These are phyloP conservation scores for Hipposideros larvatus DNA, from an alignment of 2,797 vertebrate genomes.

Conservation along the genomic window DNA sequence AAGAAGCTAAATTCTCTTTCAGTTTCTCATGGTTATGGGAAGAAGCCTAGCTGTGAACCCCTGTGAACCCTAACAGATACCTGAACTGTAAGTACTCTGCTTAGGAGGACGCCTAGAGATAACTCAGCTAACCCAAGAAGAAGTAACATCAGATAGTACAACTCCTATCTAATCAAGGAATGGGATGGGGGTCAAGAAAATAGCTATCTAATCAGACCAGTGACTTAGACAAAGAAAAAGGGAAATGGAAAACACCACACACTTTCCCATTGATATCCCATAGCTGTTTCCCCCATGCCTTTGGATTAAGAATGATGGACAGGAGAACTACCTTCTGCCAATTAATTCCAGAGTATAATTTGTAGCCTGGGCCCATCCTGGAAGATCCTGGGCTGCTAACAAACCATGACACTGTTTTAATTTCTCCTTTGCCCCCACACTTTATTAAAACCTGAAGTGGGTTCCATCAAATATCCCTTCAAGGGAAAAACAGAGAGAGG, in stretches of 20 bases:
- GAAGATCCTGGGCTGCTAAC: constrained; percentile 91
- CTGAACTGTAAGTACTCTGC: not conserved
- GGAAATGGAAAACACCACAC: not conserved
- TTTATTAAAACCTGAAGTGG: constrained; percentile 89
- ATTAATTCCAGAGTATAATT: constrained; percentile 96
- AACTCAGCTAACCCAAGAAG: not conserved
- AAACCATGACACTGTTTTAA: constrained; percentile 93
- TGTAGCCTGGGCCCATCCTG: constrained; percentile 90
- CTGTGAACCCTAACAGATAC: not conserved
- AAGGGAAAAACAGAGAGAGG: constrained; percentile 86
- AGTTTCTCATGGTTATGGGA: not conserved
- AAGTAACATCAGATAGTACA: not conserved
- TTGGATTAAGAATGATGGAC: constrained; percentile 84
- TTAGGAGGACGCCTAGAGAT: not conserved
- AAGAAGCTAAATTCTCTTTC: constrained; percentile 24
- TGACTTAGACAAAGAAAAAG: constrained; percentile 59
- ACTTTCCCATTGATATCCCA: constrained; percentile 23
- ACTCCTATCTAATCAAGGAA: not conserved
- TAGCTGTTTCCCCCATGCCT: not conserved
- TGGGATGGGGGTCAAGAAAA: not conserved
- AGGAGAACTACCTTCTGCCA: constrained; percentile 82
- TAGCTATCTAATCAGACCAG: not conserved
- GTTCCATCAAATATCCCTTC: constrained; percentile 90
- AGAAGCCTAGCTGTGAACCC: not conserved
- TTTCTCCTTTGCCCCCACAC: constrained; percentile 87